A percentile compares a stretch with the other conserved stretches of the same genome.
These are phyloP conservation scores for Montipora cactus DNA, from an alignment of 64 coral and sea anemone species.

Conservation along the genomic window DNA sequence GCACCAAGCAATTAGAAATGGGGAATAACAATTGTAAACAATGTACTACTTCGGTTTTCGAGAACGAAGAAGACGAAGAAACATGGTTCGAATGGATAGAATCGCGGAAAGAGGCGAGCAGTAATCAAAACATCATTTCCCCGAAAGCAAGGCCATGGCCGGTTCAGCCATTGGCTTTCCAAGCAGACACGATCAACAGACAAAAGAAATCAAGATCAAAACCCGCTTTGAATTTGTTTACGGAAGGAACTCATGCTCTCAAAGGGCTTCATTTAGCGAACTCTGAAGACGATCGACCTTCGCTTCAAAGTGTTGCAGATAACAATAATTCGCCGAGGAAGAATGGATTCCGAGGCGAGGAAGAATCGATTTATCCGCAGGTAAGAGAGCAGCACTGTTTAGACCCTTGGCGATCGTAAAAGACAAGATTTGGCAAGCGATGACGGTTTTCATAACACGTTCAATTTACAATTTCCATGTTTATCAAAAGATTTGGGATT, in stretches of 20 bases:
- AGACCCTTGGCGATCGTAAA: not conserved
- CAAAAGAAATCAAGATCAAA: not conserved
- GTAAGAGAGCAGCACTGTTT: not conserved
- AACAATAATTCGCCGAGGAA: conserved; percentile 4
- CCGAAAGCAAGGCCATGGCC: not conserved
- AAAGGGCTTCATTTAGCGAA: conserved; percentile 2
- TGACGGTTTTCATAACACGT: not conserved
- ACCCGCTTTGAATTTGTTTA: not conserved
- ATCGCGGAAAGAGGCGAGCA: not conserved
- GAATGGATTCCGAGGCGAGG: not conserved
- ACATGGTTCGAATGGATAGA: conserved; percentile 58
- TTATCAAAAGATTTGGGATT: not conserved
- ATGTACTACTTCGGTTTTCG: not conserved
- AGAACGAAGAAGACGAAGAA: conserved; percentile 45
- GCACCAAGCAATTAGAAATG: not conserved
- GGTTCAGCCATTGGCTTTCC: not conserved
- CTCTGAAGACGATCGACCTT: not conserved
- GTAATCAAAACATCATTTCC: not conserved
- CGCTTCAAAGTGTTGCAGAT: not conserved
- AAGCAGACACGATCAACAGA: not conserved
- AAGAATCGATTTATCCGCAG: not conserved
- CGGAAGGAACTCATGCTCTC: not conserved
- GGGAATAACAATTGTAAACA: conserved; percentile 30
- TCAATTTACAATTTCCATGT: not conserved
- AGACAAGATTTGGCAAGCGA: not conserved